phyloP scores from a whole-genome alignment of 2,888 invertebrate genomes.

The Callimorpha dominula region DNA sequence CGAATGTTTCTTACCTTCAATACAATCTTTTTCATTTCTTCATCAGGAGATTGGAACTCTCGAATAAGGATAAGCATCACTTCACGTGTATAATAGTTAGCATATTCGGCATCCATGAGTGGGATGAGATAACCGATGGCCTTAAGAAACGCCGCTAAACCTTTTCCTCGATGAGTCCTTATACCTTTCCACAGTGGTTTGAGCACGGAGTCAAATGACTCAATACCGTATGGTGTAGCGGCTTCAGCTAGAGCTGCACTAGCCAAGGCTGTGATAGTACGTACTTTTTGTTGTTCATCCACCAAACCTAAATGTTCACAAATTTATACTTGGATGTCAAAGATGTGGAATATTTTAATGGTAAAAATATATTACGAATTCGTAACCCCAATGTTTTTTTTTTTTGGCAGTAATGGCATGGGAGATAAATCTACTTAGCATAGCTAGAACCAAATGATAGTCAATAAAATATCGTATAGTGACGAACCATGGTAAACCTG shows the following conservation, averaged over 20 bases:
- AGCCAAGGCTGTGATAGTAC: slow-evolving; percentile 99
- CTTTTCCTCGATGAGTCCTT: slow-evolving; percentile 95
- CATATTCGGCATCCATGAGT: slow-evolving; percentile 99
- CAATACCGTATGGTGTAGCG: slow-evolving; percentile 99
- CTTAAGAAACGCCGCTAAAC: slow-evolving; percentile 99
- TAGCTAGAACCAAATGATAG: neutral
- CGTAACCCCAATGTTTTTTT: neutral
- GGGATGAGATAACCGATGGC: slow-evolving; percentile 99
- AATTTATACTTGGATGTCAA: neutral
- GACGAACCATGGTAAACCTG: no score
- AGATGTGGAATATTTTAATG: neutral
- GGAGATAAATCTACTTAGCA: neutral
- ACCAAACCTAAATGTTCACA: slow-evolving; percentile 89
- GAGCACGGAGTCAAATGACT: slow-evolving; percentile 99
- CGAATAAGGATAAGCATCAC: slow-evolving; percentile 99
- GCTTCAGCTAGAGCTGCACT: slow-evolving; percentile 99
- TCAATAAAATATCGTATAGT: no score
- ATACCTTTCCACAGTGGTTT: slow-evolving; percentile 99
- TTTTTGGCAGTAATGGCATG: no score
- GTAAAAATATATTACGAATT: neutral
- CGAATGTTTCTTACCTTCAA: slow-evolving; percentile 90
- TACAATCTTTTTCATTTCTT: slow-evolving; percentile 99
- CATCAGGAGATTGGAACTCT: slow-evolving; percentile 99
- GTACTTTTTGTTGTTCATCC: slow-evolving; percentile 99
- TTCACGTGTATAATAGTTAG: slow-evolving; percentile 99